Evolutionary conservation across 2,888 invertebrate species (phyloP), one percentile per base, ranked within the genome.

Genomic region (Drosophila vallismaia): DNA sequence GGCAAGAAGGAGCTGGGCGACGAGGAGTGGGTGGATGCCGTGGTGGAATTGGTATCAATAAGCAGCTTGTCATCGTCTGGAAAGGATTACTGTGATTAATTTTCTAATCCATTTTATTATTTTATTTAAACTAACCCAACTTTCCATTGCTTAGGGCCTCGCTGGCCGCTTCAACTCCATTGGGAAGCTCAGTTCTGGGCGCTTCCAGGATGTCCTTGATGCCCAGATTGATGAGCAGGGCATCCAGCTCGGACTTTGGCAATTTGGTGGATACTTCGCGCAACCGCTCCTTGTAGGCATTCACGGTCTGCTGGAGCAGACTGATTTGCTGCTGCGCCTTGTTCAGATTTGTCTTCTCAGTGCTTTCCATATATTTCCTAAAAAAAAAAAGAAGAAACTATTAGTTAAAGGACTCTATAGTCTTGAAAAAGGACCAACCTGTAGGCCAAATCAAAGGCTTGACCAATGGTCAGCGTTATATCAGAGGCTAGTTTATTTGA

Each of bases 401-500:
- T 28, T 19, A 42, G 26, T 6, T 8, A 38, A 7, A 9, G n/a
- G 6, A 8, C 33, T 2, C 3, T 9, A 1, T 8, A 3, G 1
- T 8, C 10, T 10, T 10, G 8, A 2, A 19, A n/a, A 12, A 0
- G 19, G 19, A 19, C 19, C 2, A 0, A 94, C 93, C 95, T 96
- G 93, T 99, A 99, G 31, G 99, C 99, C 89, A 99, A 93, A 93
- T 99, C 99, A 92, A 99, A 99, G 0, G 99, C 99, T 92, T 99
- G 99, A 8, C 99, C 99, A 81, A 99, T 98, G 9, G 99, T 99
- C 72, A 99, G 92, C 44, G 99, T 99, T 72, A 99, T 99, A 91
- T 99, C 98, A 86, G 99, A 98, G 1, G 99, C 98, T 89, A 99
- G 92, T 93, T 99, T 99, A 83, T 99, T 99, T 72, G 98, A 98